These are phyloP conservation scores for Trichogramma evanescens DNA, from an alignment of 2,888 invertebrate genomes.

Conservation along the genomic window DNA sequence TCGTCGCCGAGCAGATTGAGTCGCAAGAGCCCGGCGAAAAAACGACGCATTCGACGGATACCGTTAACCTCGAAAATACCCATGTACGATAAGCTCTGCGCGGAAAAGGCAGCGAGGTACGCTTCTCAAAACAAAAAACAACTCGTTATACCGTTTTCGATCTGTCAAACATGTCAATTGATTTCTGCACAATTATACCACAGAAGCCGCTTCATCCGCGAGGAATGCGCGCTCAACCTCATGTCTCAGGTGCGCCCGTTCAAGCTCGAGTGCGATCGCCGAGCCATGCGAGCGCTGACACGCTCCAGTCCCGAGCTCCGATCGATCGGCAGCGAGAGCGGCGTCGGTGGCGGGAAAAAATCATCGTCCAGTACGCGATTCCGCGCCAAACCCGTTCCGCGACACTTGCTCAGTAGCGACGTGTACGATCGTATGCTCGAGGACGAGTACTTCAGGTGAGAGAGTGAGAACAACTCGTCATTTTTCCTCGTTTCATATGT, in stretches of 20 bases:
- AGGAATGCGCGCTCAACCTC: slow-evolving; percentile 41
- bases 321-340: slow-evolving; percentile 13
- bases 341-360: slow-evolving; percentile 22
- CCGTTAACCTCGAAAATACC: slow-evolving; percentile 67
- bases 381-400: slow-evolving; percentile 63
- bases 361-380: slow-evolving; percentile 41
- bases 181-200: no score
- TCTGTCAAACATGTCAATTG: background rate
- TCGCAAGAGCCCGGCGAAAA: slow-evolving; percentile 45
- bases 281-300: slow-evolving; percentile 37
- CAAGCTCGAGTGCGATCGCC: slow-evolving; percentile 41
- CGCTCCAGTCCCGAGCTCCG: slow-evolving; percentile 43
- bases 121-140: background rate
- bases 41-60: slow-evolving; percentile 57
- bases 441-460: slow-evolving; percentile 64
- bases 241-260: slow-evolving; percentile 44
- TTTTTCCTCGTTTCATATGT: background rate
- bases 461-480: background rate
- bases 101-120: slow-evolving; percentile 67
- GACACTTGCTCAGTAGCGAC: slow-evolving; percentile 63
- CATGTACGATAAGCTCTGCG: slow-evolving; percentile 64
- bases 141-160: background rate
- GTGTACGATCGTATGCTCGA: slow-evolving; percentile 66
- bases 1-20: slow-evolving; percentile 21
- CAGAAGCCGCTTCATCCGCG: slow-evolving; percentile 42